A percentile compares a stretch with the other conserved stretches of the same genome.
These are phyloP conservation scores for Tipula unca DNA, from an alignment of 2,888 invertebrate genomes.

Conservation along the genomic window DNA sequence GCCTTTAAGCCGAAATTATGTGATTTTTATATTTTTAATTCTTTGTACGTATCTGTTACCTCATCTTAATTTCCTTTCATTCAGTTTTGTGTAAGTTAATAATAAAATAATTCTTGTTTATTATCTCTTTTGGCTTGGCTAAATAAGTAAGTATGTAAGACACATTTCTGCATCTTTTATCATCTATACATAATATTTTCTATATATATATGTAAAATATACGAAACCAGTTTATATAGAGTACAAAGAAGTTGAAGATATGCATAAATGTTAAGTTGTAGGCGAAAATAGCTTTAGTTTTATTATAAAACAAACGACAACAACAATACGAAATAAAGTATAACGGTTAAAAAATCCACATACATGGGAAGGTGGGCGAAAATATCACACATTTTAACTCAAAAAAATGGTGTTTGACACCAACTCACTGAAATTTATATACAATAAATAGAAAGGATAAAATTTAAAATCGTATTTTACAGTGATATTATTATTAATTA, in stretches of 20 bases:
- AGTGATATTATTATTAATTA: neutral
- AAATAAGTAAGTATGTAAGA: neutral
- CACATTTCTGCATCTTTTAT: neutral
- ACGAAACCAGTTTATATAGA: neutral
- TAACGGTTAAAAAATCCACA: neutral
- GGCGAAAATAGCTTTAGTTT: neutral
- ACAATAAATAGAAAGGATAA: neutral
- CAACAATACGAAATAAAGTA: neutral
- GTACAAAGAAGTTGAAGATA: neutral
- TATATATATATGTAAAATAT: neutral
- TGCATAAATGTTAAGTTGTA: neutral
- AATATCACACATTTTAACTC: neutral
- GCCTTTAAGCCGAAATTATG: neutral
- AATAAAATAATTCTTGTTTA: neutral
- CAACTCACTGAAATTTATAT: neutral
- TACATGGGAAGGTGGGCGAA: neutral
- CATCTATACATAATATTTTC: neutral
- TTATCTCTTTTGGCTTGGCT: neutral
- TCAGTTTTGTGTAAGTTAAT: neutral
- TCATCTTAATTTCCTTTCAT: neutral
- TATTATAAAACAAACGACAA: neutral
- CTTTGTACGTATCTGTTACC: neutral
- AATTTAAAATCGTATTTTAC: neutral
- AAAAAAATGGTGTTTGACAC: neutral
- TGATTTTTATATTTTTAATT: neutral